Evolutionary conservation across 2,888 invertebrate genomes (phyloP), one percentile per base, ranked within the genome.

Genomic region (Taphrorychus bicolor): DNA sequence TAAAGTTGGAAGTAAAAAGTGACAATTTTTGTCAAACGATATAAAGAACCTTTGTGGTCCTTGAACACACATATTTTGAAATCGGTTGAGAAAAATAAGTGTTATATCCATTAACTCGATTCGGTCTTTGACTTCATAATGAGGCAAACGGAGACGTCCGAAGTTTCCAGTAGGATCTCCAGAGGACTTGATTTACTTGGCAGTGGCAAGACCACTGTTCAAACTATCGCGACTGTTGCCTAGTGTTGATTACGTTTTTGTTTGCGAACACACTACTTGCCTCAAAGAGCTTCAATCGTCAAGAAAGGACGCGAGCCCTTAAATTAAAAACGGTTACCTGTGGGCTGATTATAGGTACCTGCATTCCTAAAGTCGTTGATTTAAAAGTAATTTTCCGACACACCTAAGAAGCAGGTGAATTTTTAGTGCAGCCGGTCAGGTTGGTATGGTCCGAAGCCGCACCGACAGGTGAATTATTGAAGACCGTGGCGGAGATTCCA

Each of bases 81-180:
- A n/a, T n/a, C n/a, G n/a, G n/a, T n/a, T n/a, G n/a, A n/a, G n/a
- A n/a, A n/a, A n/a, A n/a, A n/a, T n/a, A n/a, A n/a, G n/a, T n/a
- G n/a, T n/a, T n/a, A n/a, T n/a, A n/a, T n/a, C n/a, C n/a, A n/a
- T n/a, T n/a, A 78, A 79, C 78, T 75, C 73, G 74, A 74, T 71
- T 73, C 76, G 77, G 75, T 78, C 77, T 79, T 79, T 79, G 79
- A 79, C 78, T 80, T 77, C 76, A 74, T 79, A 80, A 80, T 80
- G 78, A 79, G 78, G 79, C 79, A 78, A 78, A 78, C 76, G 78
- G 73, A 74, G 74, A 69, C 76, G 71, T 60, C 75, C 74, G 76
- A 75, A 75, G 75, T 75, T 79, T 78, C 77, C 77, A 76, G 76
- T 76, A 74, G 73, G 73, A 74, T 71, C 65, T 71, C 73, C 70